phyloP scores from a whole-genome alignment of 2,888 invertebrate species.

The Oxytorus armatus region DNA sequence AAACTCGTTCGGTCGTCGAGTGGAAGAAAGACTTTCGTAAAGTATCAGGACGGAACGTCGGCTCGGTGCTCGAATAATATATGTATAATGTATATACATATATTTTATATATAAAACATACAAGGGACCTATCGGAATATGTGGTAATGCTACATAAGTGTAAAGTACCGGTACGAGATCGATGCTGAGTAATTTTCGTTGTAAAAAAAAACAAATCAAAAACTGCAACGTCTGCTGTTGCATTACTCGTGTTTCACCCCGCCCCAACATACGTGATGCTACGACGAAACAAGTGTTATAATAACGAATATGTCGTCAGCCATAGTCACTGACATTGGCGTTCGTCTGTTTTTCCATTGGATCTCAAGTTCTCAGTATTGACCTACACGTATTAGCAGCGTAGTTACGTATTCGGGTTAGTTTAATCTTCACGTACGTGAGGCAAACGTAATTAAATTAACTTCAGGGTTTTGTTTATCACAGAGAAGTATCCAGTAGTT shows the following conservation, averaged over 20 bases:
- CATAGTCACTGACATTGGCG: constrained; percentile 20
- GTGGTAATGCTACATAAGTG: constrained; percentile 8
- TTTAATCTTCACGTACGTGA: no score
- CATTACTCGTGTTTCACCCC: constrained; percentile 21
- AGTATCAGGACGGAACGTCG: constrained; percentile 63
- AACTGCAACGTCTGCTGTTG: constrained; percentile 53
- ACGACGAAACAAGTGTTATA: constrained; percentile 36
- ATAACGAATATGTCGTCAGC: constrained; percentile 49
- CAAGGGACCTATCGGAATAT: constrained; percentile 1
- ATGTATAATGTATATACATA: neutral
- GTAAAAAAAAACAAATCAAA: constrained; percentile 11
- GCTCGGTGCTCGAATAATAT: constrained; percentile 13
- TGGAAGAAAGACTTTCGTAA: constrained; percentile 52
- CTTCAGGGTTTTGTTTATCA: no score
- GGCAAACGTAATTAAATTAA: no score
- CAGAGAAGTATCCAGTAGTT: no score
- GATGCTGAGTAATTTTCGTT: constrained; percentile 26
- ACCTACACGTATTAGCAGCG: no score
- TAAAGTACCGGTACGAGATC: constrained; percentile 24
- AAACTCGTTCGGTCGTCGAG: constrained; percentile 30
- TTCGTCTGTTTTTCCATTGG: constrained; percentile 5
- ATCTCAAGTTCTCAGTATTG: constrained; percentile 27
- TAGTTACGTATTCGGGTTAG: no score
- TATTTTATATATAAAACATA: neutral
- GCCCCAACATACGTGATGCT: constrained; percentile 29